Evolutionary conservation across 1,140 invertebrate genomes (phyloP).

Genomic region (Bombus terrestris): DNA sequence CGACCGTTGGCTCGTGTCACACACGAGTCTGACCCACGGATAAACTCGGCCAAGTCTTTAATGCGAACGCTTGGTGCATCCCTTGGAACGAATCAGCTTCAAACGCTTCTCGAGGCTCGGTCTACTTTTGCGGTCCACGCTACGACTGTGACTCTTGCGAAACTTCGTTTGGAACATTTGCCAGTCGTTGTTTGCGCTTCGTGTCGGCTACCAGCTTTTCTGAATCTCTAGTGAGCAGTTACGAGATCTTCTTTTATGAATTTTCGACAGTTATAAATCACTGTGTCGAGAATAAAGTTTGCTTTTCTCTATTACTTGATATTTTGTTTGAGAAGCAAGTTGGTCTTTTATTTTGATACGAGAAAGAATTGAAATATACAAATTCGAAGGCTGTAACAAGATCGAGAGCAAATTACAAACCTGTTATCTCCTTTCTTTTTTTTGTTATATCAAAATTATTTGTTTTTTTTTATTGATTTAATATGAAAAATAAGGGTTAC

Average conservation of each 20-base stretch:
- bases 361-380: neutral
- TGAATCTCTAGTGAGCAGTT: neutral
- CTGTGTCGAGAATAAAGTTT: neutral
- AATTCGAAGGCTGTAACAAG: too few species aligned
- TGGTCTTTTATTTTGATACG: too few species aligned
- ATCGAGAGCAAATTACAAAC: too few species aligned
- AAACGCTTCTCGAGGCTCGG: neutral
- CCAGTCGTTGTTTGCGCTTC: neutral
- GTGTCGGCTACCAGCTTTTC: neutral
- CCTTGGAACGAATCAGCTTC: slow-evolving; percentile 3
- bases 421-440: too few species aligned
- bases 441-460: too few species aligned
- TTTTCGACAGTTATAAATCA: neutral
- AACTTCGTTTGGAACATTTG: slow-evolving; percentile 1
- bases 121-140: slow-evolving; percentile 5
- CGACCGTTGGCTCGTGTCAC: slow-evolving; percentile 63
- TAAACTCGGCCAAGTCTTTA: slow-evolving; percentile 66
- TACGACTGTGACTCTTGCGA: neutral
- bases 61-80: slow-evolving; percentile 41
- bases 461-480: too few species aligned
- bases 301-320: neutral
- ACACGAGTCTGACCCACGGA: slow-evolving; percentile 55
- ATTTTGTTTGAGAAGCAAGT: neutral
- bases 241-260: neutral
- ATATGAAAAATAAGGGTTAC: too few species aligned